Percentiles rank a stretch among this genome's conserved stretches.
Evolutionary conservation across 2,797 vertebrate genomes (phyloP).

Genomic region (Catharus ustulatus): DNA sequence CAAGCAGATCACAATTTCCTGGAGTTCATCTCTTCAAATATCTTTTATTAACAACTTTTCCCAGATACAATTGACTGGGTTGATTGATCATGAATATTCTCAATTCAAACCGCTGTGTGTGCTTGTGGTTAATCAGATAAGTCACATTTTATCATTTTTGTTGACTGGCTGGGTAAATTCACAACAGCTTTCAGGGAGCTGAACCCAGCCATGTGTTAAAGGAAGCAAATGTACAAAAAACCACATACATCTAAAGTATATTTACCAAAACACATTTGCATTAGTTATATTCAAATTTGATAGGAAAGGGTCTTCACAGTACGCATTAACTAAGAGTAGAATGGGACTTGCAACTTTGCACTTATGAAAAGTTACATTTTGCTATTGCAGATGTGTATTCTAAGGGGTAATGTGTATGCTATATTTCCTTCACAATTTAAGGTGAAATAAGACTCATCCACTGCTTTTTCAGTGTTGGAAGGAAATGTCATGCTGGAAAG

Average conservation of each 20-base stretch:
- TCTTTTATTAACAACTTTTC: conserved; percentile 13
- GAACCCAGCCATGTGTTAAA: background rate
- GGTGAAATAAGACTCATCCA: background rate
- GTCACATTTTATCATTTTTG: background rate
- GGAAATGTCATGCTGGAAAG: background rate
- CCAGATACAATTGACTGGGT: background rate
- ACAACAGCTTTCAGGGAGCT: background rate
- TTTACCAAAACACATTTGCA: background rate
- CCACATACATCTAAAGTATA: background rate
- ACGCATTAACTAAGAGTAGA: background rate
- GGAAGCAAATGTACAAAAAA: background rate
- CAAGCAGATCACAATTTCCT: conserved; percentile 31
- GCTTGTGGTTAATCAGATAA: background rate
- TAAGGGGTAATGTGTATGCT: fast-evolving
- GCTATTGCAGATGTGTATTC: background rate
- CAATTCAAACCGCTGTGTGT: background rate
- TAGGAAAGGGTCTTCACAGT: background rate
- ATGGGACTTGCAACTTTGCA: fast-evolving
- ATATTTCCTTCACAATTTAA: background rate
- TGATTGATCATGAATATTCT: conserved; percentile 33
- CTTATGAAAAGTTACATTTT: background rate
- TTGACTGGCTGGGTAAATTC: background rate
- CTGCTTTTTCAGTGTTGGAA: background rate
- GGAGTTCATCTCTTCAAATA: background rate
- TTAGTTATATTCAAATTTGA: background rate